phyloP scores from a whole-genome alignment of 1,140 invertebrate species.

The Neodiprion pinetum region DNA sequence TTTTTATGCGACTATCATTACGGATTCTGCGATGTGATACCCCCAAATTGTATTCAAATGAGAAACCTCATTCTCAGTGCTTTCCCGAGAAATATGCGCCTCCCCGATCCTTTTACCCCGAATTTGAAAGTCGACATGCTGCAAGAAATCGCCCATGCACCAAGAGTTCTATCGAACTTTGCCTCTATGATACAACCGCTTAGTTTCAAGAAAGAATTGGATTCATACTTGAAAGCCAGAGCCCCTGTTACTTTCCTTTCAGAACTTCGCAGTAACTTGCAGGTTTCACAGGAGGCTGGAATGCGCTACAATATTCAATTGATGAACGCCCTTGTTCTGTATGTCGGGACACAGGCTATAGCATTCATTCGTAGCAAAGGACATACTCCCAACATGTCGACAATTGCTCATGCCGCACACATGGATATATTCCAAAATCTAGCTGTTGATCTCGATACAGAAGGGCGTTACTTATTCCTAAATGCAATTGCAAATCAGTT shows the following conservation, averaged over 20 bases:
- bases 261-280: slow-evolving; percentile 88
- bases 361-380: slow-evolving; percentile 85
- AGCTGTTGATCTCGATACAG: slow-evolving; percentile 95
- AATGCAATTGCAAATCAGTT: slow-evolving; percentile 99
- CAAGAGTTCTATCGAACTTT: slow-evolving; percentile 91
- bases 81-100: slow-evolving; percentile 95
- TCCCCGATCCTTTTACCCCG: slow-evolving; percentile 98
- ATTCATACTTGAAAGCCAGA: slow-evolving; percentile 94
- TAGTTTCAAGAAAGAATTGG: slow-evolving; percentile 93
- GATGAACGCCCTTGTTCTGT: slow-evolving; percentile 96
- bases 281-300: slow-evolving; percentile 86
- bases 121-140: slow-evolving; percentile 97
- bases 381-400: slow-evolving; percentile 92
- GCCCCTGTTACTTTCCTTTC: slow-evolving; percentile 95
- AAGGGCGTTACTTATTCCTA: slow-evolving; percentile 95
- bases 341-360: slow-evolving; percentile 97
- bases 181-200: slow-evolving; percentile 84
- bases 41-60: slow-evolving; percentile 99
- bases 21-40: slow-evolving; percentile 99
- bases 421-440: slow-evolving; percentile 99
- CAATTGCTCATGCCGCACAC: slow-evolving; percentile 95
- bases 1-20: slow-evolving; percentile 99
- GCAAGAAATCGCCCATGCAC: slow-evolving; percentile 83
- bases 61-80: slow-evolving; percentile 97
- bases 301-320: slow-evolving; percentile 93